Percentiles rank a stretch among this genome's conserved stretches.
phyloP scores from a whole-genome alignment of 2,797 vertebrate species.

The Pipistrellus kuhlii region DNA sequence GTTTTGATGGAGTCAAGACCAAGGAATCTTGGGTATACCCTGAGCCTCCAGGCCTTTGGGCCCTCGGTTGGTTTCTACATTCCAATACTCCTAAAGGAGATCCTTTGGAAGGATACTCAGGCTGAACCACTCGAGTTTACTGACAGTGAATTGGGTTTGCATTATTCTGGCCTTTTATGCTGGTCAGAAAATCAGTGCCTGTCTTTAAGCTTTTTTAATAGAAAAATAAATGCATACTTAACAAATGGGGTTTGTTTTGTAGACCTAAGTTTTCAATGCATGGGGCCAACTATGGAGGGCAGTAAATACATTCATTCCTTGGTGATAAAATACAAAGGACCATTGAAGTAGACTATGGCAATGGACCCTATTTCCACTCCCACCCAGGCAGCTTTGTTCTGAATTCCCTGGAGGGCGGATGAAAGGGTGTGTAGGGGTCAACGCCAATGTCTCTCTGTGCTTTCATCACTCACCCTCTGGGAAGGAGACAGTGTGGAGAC shows the following conservation, averaged over 20 bases:
- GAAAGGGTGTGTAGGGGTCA: fast-evolving
- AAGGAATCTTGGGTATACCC: background rate
- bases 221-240: background rate
- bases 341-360: background rate
- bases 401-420: background rate
- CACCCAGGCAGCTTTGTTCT: background rate
- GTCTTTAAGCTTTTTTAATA: background rate
- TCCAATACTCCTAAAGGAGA: background rate
- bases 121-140: background rate
- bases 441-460: background rate
- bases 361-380: background rate
- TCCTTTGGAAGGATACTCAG: background rate
- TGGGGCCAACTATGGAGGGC: too few relatives aligned
- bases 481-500: background rate
- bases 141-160: background rate
- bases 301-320: background rate
- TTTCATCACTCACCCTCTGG: background rate
- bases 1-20: background rate
- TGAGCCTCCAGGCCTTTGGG: background rate
- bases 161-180: background rate
- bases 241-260: background rate
- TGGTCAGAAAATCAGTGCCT: background rate
- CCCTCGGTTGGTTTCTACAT: background rate
- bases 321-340: background rate
- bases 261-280: background rate